phyloP scores from a whole-genome alignment of 2,888 invertebrate genomes.

The Oegoconia quadripuncta region DNA sequence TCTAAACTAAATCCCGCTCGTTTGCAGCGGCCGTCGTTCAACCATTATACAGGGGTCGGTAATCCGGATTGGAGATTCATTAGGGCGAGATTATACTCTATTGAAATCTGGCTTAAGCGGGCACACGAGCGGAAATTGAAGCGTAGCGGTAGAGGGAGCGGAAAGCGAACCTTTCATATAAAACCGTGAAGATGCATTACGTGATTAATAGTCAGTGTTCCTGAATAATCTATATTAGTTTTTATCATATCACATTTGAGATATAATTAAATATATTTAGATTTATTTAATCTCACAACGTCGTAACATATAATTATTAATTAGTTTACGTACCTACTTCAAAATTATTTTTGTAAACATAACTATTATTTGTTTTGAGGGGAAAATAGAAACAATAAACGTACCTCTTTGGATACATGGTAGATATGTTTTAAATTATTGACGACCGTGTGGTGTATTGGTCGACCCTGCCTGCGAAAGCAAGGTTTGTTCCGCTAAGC shows the following conservation, averaged over 20 bases:
- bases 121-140: constrained; percentile 44
- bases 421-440: not conserved
- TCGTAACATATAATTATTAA: no score
- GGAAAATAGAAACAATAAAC: not conserved
- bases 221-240: no score
- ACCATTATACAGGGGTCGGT: constrained; percentile 64
- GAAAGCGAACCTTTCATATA: constrained; percentile 3
- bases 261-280: no score
- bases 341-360: not conserved
- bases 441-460: no score
- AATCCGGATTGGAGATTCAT: constrained; percentile 80
- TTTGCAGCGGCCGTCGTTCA: constrained; percentile 58
- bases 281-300: no score
- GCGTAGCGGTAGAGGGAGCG: constrained; percentile 20
- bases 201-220: no score
- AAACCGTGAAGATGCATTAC: not conserved
- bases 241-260: no score
- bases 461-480: no score
- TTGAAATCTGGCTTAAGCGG: constrained; percentile 76
- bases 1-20: constrained; percentile 60
- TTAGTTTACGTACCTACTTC: no score
- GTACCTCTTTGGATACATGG: not conserved
- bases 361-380: not conserved
- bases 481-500: no score
- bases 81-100: constrained; percentile 78